Evolutionary conservation across 1,140 invertebrate genomes (phyloP).

Genomic region (Caerostris darwini): DNA sequence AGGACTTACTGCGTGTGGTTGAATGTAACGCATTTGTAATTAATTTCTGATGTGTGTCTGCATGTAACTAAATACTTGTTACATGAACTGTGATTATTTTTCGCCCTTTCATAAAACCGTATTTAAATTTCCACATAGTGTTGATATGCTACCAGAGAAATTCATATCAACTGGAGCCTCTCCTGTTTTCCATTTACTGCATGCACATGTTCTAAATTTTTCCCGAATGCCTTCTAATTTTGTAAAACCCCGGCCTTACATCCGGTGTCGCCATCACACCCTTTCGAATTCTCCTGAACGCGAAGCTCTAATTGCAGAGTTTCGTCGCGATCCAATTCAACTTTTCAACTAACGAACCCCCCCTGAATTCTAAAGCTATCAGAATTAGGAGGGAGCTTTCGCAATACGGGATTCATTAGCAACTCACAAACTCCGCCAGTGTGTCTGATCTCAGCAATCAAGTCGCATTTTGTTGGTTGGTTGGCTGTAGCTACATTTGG

Average conservation of each 20-base stretch:
- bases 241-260: not conserved
- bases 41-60: too few species aligned
- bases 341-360: not conserved
- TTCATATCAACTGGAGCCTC: too few species aligned
- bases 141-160: too few species aligned
- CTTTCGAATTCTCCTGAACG: not conserved
- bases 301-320: not conserved
- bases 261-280: not conserved
- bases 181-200: not conserved
- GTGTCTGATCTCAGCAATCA: constrained; percentile 10
- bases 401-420: constrained; percentile 6
- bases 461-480: not conserved
- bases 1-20: too few species aligned
- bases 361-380: constrained; percentile 18
- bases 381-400: constrained; percentile 25
- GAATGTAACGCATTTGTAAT: too few species aligned
- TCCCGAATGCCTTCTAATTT: not conserved
- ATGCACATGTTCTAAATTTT: not conserved
- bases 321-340: not conserved
- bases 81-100: too few species aligned
- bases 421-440: not conserved
- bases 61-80: too few species aligned
- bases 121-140: too few species aligned
- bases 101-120: too few species aligned
- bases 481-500: not conserved